Evolutionary conservation across 1,140 invertebrate genomes (phyloP).

Genomic region (Galleria mellonella): DNA sequence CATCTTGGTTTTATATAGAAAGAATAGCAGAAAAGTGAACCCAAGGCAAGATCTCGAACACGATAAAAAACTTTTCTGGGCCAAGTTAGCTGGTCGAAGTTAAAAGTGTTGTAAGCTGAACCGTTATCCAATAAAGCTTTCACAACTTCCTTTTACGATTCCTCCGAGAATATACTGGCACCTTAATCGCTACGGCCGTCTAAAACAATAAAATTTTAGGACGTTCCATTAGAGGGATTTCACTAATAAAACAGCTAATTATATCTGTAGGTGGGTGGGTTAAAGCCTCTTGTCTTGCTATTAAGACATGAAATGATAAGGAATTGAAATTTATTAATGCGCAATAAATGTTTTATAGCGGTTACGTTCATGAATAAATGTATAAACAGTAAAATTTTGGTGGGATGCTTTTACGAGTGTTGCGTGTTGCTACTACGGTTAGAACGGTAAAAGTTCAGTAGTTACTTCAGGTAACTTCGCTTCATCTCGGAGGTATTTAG

Average conservation of each 20-base stretch:
- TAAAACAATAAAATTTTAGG: not conserved
- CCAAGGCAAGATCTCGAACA: constrained; percentile 6
- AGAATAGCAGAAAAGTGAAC: not conserved
- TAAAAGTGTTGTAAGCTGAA: constrained; percentile 31
- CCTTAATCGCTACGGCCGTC: constrained; percentile 15
- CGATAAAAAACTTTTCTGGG: constrained; percentile 19
- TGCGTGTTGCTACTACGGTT: constrained; percentile 10
- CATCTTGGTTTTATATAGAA: too few relatives aligned
- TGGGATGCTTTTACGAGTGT: constrained; percentile 26
- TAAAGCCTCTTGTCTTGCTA: not conserved
- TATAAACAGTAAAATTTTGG: constrained; percentile 6
- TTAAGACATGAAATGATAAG: constrained; percentile 9
- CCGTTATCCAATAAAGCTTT: constrained; percentile 39
- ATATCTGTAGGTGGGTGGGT: too few relatives aligned
- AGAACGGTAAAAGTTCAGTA: constrained; percentile 6
- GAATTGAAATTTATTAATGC: constrained; percentile 13
- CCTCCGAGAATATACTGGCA: constrained; percentile 19
- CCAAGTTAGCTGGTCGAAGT: constrained; percentile 20
- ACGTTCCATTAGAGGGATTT: too few relatives aligned
- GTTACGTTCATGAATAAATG: constrained; percentile 32
- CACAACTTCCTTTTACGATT: constrained; percentile 34
- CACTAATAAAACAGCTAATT: too few relatives aligned
- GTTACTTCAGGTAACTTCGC: not conserved
- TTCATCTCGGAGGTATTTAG: not conserved
- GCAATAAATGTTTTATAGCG: constrained; percentile 14